phyloP scores from a whole-genome alignment of 2,113 vertebrate species.

The Cathartes aura region DNA sequence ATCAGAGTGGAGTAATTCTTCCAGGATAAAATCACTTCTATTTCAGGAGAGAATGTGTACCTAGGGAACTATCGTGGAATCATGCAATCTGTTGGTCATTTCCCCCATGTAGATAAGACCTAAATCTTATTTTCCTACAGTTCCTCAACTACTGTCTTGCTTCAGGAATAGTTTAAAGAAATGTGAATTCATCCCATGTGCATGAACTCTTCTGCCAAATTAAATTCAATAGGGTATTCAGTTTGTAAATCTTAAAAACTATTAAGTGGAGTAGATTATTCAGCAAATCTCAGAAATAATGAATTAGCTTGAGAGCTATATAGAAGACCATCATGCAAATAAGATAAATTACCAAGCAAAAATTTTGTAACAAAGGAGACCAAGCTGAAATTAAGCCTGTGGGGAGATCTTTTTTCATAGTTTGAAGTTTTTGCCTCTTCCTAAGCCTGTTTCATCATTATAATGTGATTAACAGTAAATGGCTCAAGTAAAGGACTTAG shows the following conservation, averaged over 20 bases:
- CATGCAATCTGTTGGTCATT: neutral
- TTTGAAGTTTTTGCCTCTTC: neutral
- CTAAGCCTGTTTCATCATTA: neutral
- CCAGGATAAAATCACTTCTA: neutral
- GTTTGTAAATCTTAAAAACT: neutral
- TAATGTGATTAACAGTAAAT: neutral
- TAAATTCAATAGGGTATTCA: neutral
- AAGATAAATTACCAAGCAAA: neutral
- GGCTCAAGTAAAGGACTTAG: neutral
- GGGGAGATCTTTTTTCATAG: neutral
- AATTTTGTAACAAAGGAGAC: neutral
- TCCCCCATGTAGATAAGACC: neutral
- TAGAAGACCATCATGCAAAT: neutral
- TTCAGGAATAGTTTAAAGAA: neutral
- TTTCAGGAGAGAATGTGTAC: neutral
- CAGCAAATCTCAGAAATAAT: neutral
- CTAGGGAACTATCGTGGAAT: neutral
- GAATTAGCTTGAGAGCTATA: neutral
- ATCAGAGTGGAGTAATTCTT: neutral
- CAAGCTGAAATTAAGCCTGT: neutral
- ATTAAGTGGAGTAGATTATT: neutral
- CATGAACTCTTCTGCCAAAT: neutral
- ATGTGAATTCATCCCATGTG: neutral
- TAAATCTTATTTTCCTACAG: neutral
- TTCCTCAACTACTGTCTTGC: neutral